Evolutionary conservation across 2,113 vertebrate species (phyloP).

Genomic region (Cololabis saira): DNA sequence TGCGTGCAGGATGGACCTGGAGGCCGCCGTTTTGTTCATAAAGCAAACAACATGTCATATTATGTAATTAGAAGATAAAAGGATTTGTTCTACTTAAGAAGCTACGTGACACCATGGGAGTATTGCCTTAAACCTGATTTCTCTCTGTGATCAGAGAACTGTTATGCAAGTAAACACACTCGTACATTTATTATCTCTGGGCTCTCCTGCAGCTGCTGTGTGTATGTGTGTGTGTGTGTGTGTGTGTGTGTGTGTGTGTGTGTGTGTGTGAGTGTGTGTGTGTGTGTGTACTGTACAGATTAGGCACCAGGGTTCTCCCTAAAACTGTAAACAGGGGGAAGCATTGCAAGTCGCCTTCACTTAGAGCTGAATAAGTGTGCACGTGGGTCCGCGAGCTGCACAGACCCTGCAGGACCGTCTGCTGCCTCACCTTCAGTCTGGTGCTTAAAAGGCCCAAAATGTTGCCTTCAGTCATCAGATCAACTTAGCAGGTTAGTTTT

Average conservation of each 20-base stretch:
- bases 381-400: neutral
- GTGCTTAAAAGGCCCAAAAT: no score
- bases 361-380: neutral
- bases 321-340: conserved; percentile 42
- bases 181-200: neutral
- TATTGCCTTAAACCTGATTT: conserved; percentile 17
- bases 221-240: conserved; percentile 36
- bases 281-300: conserved; percentile 43
- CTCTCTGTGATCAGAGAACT: neutral
- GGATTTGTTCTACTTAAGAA: neutral
- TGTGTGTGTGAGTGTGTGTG: conserved; percentile 36
- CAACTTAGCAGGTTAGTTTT: no score
- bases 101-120: neutral
- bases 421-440: neutral
- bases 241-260: conserved; percentile 28
- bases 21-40: neutral
- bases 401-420: no score
- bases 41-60: neutral
- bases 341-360: conserved; percentile 27
- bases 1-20: neutral
- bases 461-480: no score
- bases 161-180: conserved; percentile 42
- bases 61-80: neutral
- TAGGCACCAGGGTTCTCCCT: conserved; percentile 62
- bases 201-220: conserved; percentile 28